Base-by-base conservation (phyloP, 2,888 invertebrate species). In the Nebria salina region DNA sequence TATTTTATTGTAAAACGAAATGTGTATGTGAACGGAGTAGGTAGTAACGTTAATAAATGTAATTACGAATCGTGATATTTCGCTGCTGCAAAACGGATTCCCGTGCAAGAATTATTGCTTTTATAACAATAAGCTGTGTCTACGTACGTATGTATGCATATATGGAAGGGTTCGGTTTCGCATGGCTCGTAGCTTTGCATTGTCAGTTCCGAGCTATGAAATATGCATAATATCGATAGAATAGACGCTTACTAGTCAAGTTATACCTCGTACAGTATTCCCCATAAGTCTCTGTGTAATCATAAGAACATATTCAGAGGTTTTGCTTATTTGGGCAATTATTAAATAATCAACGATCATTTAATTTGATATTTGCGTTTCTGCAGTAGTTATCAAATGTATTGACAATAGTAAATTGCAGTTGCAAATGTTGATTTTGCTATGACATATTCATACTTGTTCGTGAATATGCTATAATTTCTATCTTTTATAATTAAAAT, bases 191-290 rank as follows among this genome's bases (percentile, higher is more conserved):
- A 75, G 70, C 54, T 75, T 75, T n/a, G 75, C 65, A 65, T 65
- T 75, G 75, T 75, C 75, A 75, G 20, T 75, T 34, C 11, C 34
- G 42, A 11, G 75, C 75, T 34, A 75, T 75, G 75, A 75, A 75
- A 75, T 75, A 75, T 75, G 65, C 65, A 75, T 25, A 11, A 34
- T 65, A 75, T 75, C 75, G 75, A 65, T 75, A 65, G 65, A n/a
- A 9, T 15, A 54, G 54, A 54, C 54, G 54, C 13, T 54, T 54
- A 3, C 54, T 54, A 54, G 54, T 54, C 13, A 54, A 11, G 13
- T 13, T 54, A 54, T 54, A 54, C 4, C 54, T 54, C 13, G 54
- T 54, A 54, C 54, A 6, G 54, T 7, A 13, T 13, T 7, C 54
- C 0, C 54, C 54, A 54, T 54, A 54, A 54, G 8, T 54, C 54